Evolutionary conservation across 2,797 vertebrate species (phyloP), one percentile per base, ranked within the genome.

Genomic region (Geotrypetes seraphini): DNA sequence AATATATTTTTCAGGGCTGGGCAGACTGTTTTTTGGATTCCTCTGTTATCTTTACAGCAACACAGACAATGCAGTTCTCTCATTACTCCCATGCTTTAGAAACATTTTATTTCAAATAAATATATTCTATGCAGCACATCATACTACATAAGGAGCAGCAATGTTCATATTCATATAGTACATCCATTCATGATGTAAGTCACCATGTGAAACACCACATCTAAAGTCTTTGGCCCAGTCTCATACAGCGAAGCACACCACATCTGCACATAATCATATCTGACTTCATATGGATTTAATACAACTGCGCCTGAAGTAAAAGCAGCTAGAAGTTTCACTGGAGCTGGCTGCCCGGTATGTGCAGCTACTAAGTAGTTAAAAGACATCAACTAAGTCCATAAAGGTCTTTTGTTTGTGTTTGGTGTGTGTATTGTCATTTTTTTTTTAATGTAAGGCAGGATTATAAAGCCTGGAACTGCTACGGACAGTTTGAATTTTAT

Each of bases 81-180:
- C 73, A 46, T 82, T 79, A 77, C 39, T 50, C 63, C 69, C 79
- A 83, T 76, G 72, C 73, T 74, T 71, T 51, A 66, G 55, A 74
- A 71, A 82, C 73, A 3, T 83, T 85, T n/a, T 79, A 81, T 84
- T 82, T 76, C 74, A 67, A 81, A 81, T 81, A 80, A 79, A 75
- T 79, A 78, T 36, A 71, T 84, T 79, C 74, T 79, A 80, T 82
- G 72, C 75, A 84, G 70, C 66, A 78, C 71, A 69, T 62, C 34
- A 72, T 73, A 79, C 75, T 83, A 80, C 78, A 79, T 81, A 83
- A 73, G 64, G 59, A 71, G 62, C 78, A 78, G 69, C 64, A 69
- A 71, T 50, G 60, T 69, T 69, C 51, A 17, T 64, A 76, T 73
- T 69, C 51, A 17, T 64, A 76, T 73, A 80, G 74, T 73, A 81